phyloP scores from a whole-genome alignment of 2,888 invertebrate genomes.

The Epinotia nisella region DNA sequence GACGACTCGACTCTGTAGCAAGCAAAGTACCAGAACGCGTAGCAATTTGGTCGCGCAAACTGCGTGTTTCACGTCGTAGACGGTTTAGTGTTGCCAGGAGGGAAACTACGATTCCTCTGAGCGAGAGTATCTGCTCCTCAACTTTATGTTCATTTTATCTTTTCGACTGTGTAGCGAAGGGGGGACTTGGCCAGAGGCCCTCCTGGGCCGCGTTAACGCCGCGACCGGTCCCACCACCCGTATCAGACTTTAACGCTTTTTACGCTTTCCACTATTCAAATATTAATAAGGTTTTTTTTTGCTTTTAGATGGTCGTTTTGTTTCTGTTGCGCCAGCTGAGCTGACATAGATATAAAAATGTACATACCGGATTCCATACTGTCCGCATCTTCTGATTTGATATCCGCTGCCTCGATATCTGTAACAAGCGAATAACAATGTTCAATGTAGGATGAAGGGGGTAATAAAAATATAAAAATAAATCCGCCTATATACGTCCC shows the following conservation, averaged over 20 bases:
- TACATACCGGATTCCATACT: slow-evolving; percentile 78
- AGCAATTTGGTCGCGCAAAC: slow-evolving; percentile 63
- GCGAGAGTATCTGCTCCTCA: slow-evolving; percentile 81
- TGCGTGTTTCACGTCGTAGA: slow-evolving; percentile 69
- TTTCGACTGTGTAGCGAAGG: slow-evolving; percentile 81
- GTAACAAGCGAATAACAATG: slow-evolving; percentile 59
- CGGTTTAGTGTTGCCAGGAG: slow-evolving; percentile 79
- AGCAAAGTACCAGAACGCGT: slow-evolving; percentile 42
- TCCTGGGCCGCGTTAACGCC: slow-evolving; percentile 81
- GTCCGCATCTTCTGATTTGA: slow-evolving; percentile 81
- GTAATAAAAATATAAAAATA: neutral
- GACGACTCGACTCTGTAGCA: slow-evolving; percentile 18
- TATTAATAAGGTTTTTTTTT: slow-evolving; percentile 68
- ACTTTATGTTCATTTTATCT: slow-evolving; percentile 85
- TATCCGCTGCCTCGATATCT: slow-evolving; percentile 68
- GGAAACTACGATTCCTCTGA: slow-evolving; percentile 81
- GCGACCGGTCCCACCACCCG: slow-evolving; percentile 67
- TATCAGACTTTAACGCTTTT: slow-evolving; percentile 75
- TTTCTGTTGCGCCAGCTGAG: slow-evolving; percentile 48
- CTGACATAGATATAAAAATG: neutral
- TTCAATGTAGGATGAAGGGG: no score
- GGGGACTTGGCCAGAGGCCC: slow-evolving; percentile 79
- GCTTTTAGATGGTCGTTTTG: slow-evolving; percentile 60
- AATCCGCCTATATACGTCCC: no score
- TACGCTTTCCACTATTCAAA: slow-evolving; percentile 78